These are phyloP conservation scores for Choristoneura fumiferana DNA, from an alignment of 1,140 invertebrate genomes.

Conservation along the genomic window DNA sequence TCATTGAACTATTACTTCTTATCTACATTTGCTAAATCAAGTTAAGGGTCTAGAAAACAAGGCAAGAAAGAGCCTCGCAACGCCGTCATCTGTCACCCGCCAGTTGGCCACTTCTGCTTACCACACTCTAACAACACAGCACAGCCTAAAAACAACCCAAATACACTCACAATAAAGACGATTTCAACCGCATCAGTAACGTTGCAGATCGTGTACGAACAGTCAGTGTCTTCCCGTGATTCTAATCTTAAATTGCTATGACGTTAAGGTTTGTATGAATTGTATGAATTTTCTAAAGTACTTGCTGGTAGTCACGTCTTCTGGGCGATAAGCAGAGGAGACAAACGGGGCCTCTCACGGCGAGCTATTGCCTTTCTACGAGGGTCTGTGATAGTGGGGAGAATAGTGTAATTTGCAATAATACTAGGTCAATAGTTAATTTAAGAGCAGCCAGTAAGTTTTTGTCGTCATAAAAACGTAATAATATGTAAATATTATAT, in stretches of 20 bases:
- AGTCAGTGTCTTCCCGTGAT: background rate
- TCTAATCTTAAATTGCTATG: background rate
- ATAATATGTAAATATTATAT: no score
- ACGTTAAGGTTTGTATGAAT: background rate
- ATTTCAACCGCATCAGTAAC: background rate
- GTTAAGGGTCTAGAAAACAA: conserved; percentile 12
- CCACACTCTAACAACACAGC: background rate
- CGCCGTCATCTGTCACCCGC: conserved; percentile 9
- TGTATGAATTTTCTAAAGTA: background rate
- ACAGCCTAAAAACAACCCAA: background rate
- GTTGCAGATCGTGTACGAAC: background rate
- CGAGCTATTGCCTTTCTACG: background rate
- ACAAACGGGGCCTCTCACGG: background rate
- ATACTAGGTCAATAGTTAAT: no score
- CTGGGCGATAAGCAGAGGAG: background rate
- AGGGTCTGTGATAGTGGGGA: no score
- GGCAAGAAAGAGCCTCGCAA: conserved; percentile 7
- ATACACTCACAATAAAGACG: background rate
- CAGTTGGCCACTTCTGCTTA: conserved; percentile 3
- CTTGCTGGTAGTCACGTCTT: conserved; percentile 1
- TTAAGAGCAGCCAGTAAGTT: no score
- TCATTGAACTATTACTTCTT: background rate
- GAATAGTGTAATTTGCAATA: no score
- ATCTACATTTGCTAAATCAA: conserved; percentile 5
- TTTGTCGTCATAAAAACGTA: no score